Percentiles rank a stretch among this genome's conserved stretches.
These are phyloP conservation scores for Microhierax caerulescens DNA, from an alignment of 2,797 vertebrate genomes.

Conservation along the genomic window DNA sequence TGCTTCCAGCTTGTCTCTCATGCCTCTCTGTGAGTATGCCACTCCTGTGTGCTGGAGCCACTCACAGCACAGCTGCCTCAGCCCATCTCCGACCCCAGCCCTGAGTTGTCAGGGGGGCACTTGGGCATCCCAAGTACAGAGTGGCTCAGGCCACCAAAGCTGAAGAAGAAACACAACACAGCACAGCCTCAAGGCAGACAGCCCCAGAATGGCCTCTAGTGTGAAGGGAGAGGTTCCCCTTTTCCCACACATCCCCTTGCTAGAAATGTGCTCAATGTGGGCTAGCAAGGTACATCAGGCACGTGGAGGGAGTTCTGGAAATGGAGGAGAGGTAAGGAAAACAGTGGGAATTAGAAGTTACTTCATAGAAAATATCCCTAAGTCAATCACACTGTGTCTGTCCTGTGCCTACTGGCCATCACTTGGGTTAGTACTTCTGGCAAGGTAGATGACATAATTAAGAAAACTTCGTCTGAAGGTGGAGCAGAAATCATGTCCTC, in stretches of 20 bases:
- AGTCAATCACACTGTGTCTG: background rate
- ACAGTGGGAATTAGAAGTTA: background rate
- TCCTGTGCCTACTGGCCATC: background rate
- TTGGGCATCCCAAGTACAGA: background rate
- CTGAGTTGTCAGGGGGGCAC: background rate
- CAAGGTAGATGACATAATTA: background rate
- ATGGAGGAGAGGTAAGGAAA: background rate
- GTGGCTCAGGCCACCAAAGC: background rate
- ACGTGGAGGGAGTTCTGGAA: background rate
- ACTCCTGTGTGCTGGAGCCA: background rate
- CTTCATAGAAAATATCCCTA: no score
- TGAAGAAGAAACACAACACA: background rate
- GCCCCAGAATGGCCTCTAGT: background rate
- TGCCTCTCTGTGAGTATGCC: background rate
- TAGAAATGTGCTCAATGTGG: background rate
- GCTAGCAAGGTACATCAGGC: background rate
- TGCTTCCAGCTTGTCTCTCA: background rate
- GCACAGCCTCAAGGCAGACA: background rate
- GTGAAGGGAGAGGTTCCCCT: background rate
- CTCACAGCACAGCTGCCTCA: rapidly evolving
- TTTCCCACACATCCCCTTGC: background rate
- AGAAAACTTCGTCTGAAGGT: background rate
- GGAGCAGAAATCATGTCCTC: background rate
- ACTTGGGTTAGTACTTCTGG: background rate
- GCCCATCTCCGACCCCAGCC: background rate